Evolutionary conservation across 2,113 vertebrate genomes (phyloP).

Genomic region (Sylvia atricapilla): DNA sequence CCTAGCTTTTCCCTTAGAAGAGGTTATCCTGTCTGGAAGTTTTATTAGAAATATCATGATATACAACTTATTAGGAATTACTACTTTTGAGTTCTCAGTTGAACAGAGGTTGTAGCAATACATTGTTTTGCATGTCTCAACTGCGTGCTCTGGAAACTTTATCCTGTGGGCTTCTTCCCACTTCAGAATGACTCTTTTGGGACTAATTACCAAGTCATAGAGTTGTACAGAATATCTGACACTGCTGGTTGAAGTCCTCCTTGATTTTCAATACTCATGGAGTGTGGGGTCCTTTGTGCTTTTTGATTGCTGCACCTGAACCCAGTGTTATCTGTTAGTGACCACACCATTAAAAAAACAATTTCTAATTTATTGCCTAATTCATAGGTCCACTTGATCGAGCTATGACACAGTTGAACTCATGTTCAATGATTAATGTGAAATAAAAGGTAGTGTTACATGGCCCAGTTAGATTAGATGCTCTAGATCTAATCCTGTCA

Average conservation of each 20-base stretch:
- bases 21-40: background rate
- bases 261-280: background rate
- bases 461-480: constrained; percentile 1
- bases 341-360: background rate
- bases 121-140: background rate
- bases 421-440: background rate
- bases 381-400: background rate
- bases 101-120: background rate
- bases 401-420: background rate
- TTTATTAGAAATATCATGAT: background rate
- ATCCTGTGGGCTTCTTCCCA: background rate
- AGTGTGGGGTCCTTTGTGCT: background rate
- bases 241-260: background rate
- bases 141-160: background rate
- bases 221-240: background rate
- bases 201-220: background rate
- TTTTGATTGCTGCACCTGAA: background rate
- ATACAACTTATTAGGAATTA: background rate
- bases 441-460: background rate
- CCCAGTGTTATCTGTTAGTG: background rate
- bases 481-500: background rate
- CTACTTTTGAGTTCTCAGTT: background rate
- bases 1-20: background rate
- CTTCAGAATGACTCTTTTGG: background rate
- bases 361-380: background rate